A percentile compares a stretch with the other conserved stretches of the same genome.
Conservation (phyloP, 2,113 vertebrate species). For the Odontophorus gujanensis region DNA sequence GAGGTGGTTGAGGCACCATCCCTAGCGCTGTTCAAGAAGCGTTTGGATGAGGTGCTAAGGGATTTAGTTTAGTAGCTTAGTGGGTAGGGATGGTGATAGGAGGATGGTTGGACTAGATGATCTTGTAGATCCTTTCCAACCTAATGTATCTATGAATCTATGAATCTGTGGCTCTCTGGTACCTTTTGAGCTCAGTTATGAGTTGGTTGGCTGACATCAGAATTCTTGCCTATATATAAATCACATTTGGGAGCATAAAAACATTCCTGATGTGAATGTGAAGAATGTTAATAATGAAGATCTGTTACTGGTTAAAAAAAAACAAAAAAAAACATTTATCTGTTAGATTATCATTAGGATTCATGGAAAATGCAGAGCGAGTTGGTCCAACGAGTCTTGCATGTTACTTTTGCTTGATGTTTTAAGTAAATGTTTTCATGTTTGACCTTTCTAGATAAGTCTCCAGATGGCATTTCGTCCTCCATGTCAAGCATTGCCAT, state of each 20-base stretch:
- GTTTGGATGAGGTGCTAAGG: too few relatives aligned
- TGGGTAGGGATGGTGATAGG: too few relatives aligned
- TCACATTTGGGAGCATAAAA: not conserved
- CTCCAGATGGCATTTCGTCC: not conserved
- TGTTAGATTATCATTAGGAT: fast-evolving
- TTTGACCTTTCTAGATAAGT: not conserved
- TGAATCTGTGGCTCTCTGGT: too few relatives aligned
- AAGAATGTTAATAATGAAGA: not conserved
- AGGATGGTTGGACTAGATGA: too few relatives aligned
- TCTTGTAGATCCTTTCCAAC: too few relatives aligned
- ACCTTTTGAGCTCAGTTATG: not conserved
- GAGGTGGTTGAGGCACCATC: too few relatives aligned
- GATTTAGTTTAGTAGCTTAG: too few relatives aligned
- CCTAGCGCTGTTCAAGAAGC: too few relatives aligned
- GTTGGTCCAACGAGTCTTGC: not conserved
- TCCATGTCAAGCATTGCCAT: not conserved
- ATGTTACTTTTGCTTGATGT: not conserved
- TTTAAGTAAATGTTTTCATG: not conserved
- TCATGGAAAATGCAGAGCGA: not conserved
- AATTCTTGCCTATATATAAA: not conserved
- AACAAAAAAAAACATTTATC: not conserved
- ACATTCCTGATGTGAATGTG: not conserved
- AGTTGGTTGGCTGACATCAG: not conserved
- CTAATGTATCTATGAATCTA: too few relatives aligned
- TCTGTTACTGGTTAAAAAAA: not conserved